A percentile compares a stretch with the other conserved stretches of the same genome.
These are phyloP conservation scores for Rattus rattus DNA, from an alignment of 2,113 vertebrate genomes.

Conservation along the genomic window DNA sequence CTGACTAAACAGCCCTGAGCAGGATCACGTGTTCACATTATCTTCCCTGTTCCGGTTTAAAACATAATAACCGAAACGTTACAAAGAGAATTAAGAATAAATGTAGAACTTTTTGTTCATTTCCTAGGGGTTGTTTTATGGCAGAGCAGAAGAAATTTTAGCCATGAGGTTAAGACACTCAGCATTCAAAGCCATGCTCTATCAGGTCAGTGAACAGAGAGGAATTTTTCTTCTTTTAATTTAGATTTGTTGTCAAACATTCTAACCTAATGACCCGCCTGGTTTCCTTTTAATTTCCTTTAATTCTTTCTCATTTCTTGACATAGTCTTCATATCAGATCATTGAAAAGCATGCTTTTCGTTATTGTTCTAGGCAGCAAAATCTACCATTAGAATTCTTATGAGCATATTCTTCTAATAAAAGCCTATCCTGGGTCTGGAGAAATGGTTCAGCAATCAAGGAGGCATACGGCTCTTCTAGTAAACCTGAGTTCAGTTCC, in stretches of 20 bases:
- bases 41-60: constrained; percentile 37
- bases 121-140: constrained; percentile 78
- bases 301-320: constrained; percentile 47
- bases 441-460: neutral
- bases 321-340: neutral
- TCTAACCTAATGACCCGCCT: too few relatives aligned
- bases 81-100: constrained; percentile 48
- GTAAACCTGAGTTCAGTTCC: neutral
- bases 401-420: neutral
- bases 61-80: constrained; percentile 32
- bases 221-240: constrained; percentile 25
- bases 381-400: neutral
- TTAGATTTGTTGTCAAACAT: constrained; percentile 44
- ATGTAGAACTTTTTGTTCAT: neutral
- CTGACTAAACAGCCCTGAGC: constrained; percentile 1
- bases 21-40: neutral
- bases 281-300: too few relatives aligned
- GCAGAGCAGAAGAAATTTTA: constrained; percentile 77
- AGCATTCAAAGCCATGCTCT: constrained; percentile 81
- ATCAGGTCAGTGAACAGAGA: constrained; percentile 58
- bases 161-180: constrained; percentile 60
- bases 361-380: neutral
- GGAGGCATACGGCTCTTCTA: too few relatives aligned
- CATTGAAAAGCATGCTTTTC: constrained; percentile 1
- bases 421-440: neutral